Evolutionary conservation across 1,140 invertebrate genomes (phyloP), one percentile per base, ranked within the genome.

Genomic region (Geopemphigus sp.): DNA sequence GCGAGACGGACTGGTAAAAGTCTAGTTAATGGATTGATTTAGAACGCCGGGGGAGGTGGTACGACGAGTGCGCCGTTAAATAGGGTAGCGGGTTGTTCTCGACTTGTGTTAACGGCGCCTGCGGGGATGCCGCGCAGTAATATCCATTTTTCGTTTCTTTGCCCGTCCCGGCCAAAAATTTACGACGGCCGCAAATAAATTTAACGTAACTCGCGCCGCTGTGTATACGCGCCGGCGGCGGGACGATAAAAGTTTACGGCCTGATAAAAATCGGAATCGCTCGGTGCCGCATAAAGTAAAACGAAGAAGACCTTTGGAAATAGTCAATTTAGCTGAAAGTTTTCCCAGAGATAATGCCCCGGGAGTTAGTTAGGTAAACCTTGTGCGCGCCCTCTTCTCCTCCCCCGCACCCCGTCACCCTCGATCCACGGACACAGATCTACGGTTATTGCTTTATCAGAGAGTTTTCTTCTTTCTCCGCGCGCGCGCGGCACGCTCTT

Each of bases 311-410:
- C 74, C 74, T 78, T 59, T 50, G 74, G 24, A 78, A 78, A 78
- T 61, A 78, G 74, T 78, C 74, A 78, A 78, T 78, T 78, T 78
- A 50, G 74, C 74, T 78, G 74, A 78, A 78, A 78, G 74, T 78
- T 78, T 78, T 78, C 74, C 26, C 45, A 50, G 39, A 78, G 74
- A 78, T 74, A 74, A 74, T 74, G 54, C 72, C 15, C 57, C 45
- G 74, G 56, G 74, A 78, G 74, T 78, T 78, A 78, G 74, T 78
- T 78, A 78, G 74, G 74, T 78, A 78, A 78, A 78, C 74, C 74
- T 78, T 63, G 74, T 39, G n/a, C n/a, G n/a, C 32, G 32, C 32
- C 8, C 32, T 8, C 3, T 39, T 39, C 32, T 39, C 32, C 32
- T 3, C 3, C 32, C 32, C 32, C 32, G 3, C 3, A 4, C 32